phyloP scores from a whole-genome alignment of 2,797 vertebrate species.

The Leptatherina wallacei region DNA sequence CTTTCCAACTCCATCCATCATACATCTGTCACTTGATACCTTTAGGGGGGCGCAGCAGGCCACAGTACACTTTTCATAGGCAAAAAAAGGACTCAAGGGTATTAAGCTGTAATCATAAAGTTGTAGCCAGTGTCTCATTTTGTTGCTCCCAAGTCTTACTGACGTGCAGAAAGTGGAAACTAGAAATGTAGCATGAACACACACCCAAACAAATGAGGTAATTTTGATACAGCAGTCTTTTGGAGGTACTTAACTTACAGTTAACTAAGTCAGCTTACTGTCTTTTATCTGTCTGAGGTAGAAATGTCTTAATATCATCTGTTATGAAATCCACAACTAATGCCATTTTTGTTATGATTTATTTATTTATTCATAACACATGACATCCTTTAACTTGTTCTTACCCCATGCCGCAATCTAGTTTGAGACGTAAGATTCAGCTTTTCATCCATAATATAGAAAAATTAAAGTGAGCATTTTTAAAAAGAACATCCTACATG shows the following conservation, averaged over 20 bases:
- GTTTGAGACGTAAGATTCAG: not conserved
- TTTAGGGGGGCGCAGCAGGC: constrained; percentile 25
- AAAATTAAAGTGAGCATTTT: not conserved
- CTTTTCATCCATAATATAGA: not conserved
- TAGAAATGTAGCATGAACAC: not conserved
- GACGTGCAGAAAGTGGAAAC: constrained; percentile 9
- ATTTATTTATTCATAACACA: not conserved
- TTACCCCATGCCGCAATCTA: no score
- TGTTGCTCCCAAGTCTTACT: constrained; percentile 11
- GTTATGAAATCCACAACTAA: not conserved
- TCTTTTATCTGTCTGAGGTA: not conserved
- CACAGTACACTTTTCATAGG: constrained; percentile 20
- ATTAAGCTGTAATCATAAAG: constrained; percentile 24
- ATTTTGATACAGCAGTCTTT: not conserved
- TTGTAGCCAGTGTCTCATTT: constrained; percentile 27
- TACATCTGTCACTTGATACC: constrained; percentile 59
- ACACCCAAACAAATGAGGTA: not conserved
- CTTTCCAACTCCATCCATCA: constrained; percentile 61
- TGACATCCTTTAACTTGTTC: not conserved
- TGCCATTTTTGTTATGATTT: not conserved
- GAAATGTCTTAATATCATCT: not conserved
- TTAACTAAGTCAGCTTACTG: not conserved
- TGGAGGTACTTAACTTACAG: not conserved
- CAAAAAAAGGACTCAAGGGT: not conserved
- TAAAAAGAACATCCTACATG: no score